Evolutionary conservation across 2,113 vertebrate genomes (phyloP), one percentile per base, ranked within the genome.

Genomic region (Patagioenas fasciata): DNA sequence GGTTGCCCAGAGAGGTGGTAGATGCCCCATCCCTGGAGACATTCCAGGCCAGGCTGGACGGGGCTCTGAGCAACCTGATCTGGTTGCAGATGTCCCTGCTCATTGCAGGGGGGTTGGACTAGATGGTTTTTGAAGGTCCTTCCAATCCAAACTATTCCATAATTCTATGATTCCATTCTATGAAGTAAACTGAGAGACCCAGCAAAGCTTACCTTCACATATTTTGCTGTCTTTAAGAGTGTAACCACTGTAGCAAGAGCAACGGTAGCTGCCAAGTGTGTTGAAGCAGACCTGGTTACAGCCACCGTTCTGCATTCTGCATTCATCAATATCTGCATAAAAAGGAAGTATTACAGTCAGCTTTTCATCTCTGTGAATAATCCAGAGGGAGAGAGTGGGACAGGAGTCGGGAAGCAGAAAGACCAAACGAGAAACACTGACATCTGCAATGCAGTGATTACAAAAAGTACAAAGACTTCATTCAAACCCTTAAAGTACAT

Each of bases 251-350:
- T 96, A 95, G 97, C 99, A 99, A 8, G 98, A 98, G 67, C 99
- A 99, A 51, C 80, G 98, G 97, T 99, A 99, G 97, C 99, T 99
- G 65, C 99, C 99, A 4, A 97, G 95, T 16, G 98, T 98, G 98
- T 99, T 99, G 88, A 96, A 96, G 96, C 99, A 99, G 40, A 98
- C 91, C 9, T 99, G 99, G 91, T 97, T 98, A 95, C 99, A 99
- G 65, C 98, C 98, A 2, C 98, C 99, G 0, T 99, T 99, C 79
- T 85, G 90, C 3, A 50, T 96, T 77, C 57, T 80, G 96, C 99
- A 99, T 97, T 99, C 99, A 40, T 99, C 96, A 38, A 99, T 95
- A 98, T 99, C 99, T 99, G 95, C 84, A 94, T 78, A 91, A 48
- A 93, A 93, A 88, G 20, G 93, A 61, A 94, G 56, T 20, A 17